A percentile compares a stretch with the other conserved stretches of the same genome.
Conservation (phyloP, 2,888 invertebrate genomes). For the Petrophora chlorosata region DNA sequence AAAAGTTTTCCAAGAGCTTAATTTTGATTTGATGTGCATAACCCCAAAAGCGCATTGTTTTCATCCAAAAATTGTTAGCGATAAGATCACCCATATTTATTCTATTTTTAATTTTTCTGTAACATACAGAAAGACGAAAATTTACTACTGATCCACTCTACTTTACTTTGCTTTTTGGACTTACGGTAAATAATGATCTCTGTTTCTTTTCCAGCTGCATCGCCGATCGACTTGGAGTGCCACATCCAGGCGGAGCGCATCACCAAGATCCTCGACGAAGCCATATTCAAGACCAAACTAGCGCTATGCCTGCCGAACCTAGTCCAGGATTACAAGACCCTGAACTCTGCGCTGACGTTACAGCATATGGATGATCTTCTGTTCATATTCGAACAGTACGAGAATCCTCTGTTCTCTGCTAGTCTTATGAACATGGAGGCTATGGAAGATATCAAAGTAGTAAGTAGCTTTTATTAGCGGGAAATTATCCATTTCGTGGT, state of each 20-base stretch:
- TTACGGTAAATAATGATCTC: background rate
- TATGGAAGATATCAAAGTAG: constrained; percentile 69
- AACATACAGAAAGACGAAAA: background rate
- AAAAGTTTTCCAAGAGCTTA: no score
- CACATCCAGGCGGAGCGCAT: constrained; percentile 79
- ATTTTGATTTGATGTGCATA: no score
- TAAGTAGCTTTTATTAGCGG: constrained; percentile 40
- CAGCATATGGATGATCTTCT: constrained; percentile 70
- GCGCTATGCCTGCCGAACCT: constrained; percentile 64
- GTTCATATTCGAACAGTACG: constrained; percentile 75
- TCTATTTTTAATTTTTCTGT: no score
- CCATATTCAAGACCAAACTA: constrained; percentile 70
- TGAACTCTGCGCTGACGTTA: constrained; percentile 52
- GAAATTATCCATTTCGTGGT: background rate
- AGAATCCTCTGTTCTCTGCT: constrained; percentile 64
- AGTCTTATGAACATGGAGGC: constrained; percentile 67
- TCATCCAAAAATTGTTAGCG: no score
- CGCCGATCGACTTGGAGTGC: constrained; percentile 35
- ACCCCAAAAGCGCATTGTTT: no score
- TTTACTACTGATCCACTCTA: background rate
- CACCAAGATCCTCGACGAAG: constrained; percentile 76
- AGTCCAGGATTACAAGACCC: constrained; percentile 64
- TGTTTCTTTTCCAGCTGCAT: constrained; percentile 24
- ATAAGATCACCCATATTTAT: no score
- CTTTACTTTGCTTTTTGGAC: no score